Percentiles rank a stretch among this genome's conserved stretches.
Conservation (phyloP, 2,113 vertebrate species). For the Odontesthes bonariensis region DNA sequence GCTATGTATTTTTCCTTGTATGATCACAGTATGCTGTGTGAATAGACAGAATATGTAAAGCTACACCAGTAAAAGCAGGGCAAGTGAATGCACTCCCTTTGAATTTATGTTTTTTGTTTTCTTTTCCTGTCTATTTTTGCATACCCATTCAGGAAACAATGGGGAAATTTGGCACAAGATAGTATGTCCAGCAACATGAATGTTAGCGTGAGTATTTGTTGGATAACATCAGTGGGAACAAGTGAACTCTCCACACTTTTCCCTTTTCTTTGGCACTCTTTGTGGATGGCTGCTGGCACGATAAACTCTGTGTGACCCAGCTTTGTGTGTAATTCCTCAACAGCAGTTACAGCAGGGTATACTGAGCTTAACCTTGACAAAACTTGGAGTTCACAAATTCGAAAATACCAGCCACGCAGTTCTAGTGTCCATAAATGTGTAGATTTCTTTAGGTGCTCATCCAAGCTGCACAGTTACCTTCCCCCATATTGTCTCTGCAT, state of each 20-base stretch:
- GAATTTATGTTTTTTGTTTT: background rate
- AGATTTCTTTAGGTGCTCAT: slow-evolving; percentile 38
- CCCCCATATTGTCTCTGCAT: slow-evolving; percentile 12
- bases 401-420: slow-evolving; percentile 31
- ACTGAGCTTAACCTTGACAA: slow-evolving; percentile 61
- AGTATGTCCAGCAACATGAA: slow-evolving; percentile 47
- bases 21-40: no score
- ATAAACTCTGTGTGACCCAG: slow-evolving; percentile 77
- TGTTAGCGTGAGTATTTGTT: slow-evolving; percentile 54
- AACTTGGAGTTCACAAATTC: slow-evolving; percentile 51
- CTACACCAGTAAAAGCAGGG: no score
- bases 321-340: slow-evolving; percentile 69
- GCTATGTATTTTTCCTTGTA: no score
- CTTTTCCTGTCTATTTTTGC: slow-evolving; percentile 22
- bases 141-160: slow-evolving; percentile 39
- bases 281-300: slow-evolving; percentile 37
- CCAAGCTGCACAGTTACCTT: background rate
- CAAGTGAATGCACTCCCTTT: background rate
- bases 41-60: no score
- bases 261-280: slow-evolving; percentile 39
- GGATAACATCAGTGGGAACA: slow-evolving; percentile 65
- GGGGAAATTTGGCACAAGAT: slow-evolving; percentile 36
- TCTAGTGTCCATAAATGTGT: slow-evolving; percentile 37
- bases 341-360: slow-evolving; percentile 52
- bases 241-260: slow-evolving; percentile 40